phyloP scores from a whole-genome alignment of 1,140 invertebrate genomes.

The Spodoptera litura region DNA sequence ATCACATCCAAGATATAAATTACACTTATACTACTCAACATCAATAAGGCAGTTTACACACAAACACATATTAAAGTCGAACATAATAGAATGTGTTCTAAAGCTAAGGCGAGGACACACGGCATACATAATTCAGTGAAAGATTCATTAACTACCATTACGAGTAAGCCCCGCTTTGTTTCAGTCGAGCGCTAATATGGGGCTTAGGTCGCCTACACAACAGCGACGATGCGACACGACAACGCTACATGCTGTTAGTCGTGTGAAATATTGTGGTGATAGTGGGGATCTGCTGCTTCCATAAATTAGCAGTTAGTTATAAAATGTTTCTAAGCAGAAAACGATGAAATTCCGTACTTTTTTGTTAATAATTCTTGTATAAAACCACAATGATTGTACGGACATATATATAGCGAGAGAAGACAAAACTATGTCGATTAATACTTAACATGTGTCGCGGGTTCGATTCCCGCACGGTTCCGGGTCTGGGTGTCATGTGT shows the following conservation, averaged over 20 bases:
- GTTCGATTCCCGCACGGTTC: no score
- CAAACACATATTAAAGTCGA: background rate
- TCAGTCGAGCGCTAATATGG: constrained; percentile 7
- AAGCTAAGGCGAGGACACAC: constrained; percentile 30
- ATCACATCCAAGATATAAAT: no score
- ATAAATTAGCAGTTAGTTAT: no score
- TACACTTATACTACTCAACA: no score
- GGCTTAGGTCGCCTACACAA: constrained; percentile 7
- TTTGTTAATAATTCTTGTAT: no score
- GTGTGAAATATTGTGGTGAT: background rate
- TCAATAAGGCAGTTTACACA: background rate
- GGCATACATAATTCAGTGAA: constrained; percentile 33
- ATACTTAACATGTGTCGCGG: no score
- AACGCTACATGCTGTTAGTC: background rate
- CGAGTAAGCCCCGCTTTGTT: constrained; percentile 32
- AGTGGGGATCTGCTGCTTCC: background rate
- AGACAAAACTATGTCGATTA: no score
- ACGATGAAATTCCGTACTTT: no score
- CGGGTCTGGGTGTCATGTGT: no score
- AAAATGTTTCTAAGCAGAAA: no score
- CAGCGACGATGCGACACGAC: constrained; percentile 6
- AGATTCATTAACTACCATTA: constrained; percentile 43
- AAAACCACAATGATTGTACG: no score
- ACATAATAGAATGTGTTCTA: constrained; percentile 13
- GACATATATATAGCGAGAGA: no score